Percentiles rank a stretch among this genome's conserved stretches.
Conservation (phyloP, 2,888 invertebrate genomes). For the Hipparchia semele region DNA sequence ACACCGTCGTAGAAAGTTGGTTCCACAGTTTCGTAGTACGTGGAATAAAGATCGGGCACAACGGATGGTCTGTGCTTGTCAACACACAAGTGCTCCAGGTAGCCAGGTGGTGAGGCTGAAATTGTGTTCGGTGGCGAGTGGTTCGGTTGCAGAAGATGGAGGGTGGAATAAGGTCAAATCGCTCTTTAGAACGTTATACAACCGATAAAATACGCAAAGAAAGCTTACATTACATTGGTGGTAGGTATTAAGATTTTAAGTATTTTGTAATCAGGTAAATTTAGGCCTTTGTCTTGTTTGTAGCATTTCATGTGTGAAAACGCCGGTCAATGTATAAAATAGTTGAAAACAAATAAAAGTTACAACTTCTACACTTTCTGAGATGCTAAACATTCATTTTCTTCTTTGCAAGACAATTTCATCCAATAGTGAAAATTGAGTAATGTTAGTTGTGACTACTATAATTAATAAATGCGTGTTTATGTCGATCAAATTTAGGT, state of each 20-base stretch:
- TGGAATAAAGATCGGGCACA: too few relatives aligned
- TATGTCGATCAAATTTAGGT: background rate
- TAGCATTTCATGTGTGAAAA: conserved; percentile 17
- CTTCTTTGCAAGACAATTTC: conserved; percentile 6
- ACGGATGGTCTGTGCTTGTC: too few relatives aligned
- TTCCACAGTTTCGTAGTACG: too few relatives aligned
- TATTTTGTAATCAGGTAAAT: background rate
- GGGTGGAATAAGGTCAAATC: too few relatives aligned
- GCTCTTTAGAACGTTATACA: background rate
- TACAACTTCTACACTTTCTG: background rate
- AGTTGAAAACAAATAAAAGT: background rate
- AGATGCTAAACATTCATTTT: conserved; percentile 14
- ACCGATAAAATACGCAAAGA: too few relatives aligned
- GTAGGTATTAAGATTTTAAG: background rate
- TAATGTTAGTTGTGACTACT: conserved; percentile 6
- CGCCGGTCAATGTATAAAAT: conserved; percentile 13
- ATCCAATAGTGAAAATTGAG: background rate
- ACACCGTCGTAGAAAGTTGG: too few relatives aligned
- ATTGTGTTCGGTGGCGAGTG: too few relatives aligned
- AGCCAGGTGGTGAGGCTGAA: too few relatives aligned
- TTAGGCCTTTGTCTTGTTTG: background rate
- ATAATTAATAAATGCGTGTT: conserved; percentile 33
- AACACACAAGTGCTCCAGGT: too few relatives aligned
- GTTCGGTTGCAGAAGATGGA: too few relatives aligned
- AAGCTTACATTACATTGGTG: background rate